phyloP scores from a whole-genome alignment of 2,113 vertebrate species.

The Peromyscus californicus region DNA sequence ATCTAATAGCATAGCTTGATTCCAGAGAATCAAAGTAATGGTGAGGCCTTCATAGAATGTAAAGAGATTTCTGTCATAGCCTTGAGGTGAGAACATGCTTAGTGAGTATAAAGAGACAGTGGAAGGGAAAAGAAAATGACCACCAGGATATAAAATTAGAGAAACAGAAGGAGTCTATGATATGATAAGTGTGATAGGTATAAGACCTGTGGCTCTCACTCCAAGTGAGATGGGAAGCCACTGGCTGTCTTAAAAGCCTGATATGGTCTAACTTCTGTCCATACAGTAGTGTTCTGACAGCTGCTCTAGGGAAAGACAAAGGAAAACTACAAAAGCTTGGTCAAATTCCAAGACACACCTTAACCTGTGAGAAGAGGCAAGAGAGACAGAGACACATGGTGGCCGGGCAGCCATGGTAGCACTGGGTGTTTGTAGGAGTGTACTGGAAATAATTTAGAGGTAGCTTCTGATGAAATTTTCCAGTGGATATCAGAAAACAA shows the following conservation, averaged over 20 bases:
- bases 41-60: background rate
- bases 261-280: background rate
- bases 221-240: conserved; percentile 16
- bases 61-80: background rate
- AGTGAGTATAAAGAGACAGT: background rate
- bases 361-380: background rate
- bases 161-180: background rate
- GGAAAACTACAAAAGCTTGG: background rate
- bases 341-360: background rate
- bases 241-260: background rate
- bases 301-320: background rate
- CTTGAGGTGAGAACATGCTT: conserved; percentile 10
- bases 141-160: background rate
- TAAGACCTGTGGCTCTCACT: conserved; percentile 15
- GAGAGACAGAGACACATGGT: background rate
- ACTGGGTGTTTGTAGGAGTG: background rate
- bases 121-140: background rate
- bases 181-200: too few relatives aligned
- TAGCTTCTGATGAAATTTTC: background rate
- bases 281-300: background rate
- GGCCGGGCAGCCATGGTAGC: background rate
- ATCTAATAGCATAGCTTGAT: background rate
- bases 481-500: background rate
- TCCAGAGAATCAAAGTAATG: conserved; percentile 11
- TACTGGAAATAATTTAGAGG: background rate